Conservation (phyloP, 2,888 invertebrate species). For the Aleiodes testaceus region DNA sequence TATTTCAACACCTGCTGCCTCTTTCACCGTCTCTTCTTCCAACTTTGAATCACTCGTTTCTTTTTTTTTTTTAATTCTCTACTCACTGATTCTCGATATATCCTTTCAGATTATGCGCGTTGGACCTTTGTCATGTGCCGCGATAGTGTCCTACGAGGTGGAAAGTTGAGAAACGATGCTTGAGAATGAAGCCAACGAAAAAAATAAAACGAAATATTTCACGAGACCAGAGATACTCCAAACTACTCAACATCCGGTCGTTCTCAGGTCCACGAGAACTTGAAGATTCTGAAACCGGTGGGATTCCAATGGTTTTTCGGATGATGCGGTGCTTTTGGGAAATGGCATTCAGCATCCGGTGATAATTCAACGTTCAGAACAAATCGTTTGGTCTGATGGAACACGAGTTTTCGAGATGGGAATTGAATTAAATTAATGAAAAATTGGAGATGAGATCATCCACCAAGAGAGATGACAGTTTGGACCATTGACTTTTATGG, state of each 20-base stretch:
- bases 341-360: constrained; percentile 58
- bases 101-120: constrained; percentile 15
- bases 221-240: neutral
- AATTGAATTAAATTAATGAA: constrained; percentile 55
- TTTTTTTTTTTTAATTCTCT: neutral
- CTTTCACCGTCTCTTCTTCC: neutral
- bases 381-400: constrained; percentile 67
- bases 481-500: neutral
- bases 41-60: neutral
- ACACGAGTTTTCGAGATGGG: constrained; percentile 64
- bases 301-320: constrained; percentile 27
- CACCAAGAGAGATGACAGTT: neutral
- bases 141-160: constrained; percentile 37
- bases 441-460: constrained; percentile 61
- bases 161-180: constrained; percentile 41
- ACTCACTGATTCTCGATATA: constrained; percentile 17
- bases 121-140: constrained; percentile 28
- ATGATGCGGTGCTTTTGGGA: constrained; percentile 34
- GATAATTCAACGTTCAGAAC: constrained; percentile 60
- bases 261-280: constrained; percentile 37
- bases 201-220: constrained; percentile 15
- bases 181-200: constrained; percentile 7
- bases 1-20: constrained; percentile 50
- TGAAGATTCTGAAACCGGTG: constrained; percentile 30
- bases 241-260: constrained; percentile 37